Conservation (phyloP, 1,140 invertebrate species). For the Phortica variegata region DNA sequence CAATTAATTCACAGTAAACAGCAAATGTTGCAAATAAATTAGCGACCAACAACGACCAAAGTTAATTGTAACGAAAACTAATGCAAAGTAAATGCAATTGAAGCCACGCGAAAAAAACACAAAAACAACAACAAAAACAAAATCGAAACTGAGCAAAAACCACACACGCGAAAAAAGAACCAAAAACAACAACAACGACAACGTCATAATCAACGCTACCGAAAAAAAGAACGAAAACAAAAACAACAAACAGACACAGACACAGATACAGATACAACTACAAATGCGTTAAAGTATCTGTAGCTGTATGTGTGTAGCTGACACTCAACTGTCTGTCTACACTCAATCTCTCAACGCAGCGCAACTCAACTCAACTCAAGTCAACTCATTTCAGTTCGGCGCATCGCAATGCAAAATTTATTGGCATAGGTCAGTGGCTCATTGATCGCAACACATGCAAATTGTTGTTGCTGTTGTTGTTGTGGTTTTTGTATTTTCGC, state of each 20-base stretch:
- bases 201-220: slow-evolving; percentile 48
- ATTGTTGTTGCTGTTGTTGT: slow-evolving; percentile 40
- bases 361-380: too few relatives aligned
- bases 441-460: slow-evolving; percentile 52
- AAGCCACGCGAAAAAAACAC: too few relatives aligned
- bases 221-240: slow-evolving; percentile 12
- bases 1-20: slow-evolving; percentile 54
- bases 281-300: background rate
- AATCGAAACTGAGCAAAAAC: slow-evolving; percentile 31
- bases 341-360: too few relatives aligned
- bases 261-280: slow-evolving; percentile 25
- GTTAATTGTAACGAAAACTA: slow-evolving; percentile 16
- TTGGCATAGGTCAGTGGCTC: slow-evolving; percentile 56
- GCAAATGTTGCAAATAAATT: slow-evolving; percentile 54
- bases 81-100: slow-evolving; percentile 21
- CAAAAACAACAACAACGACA: slow-evolving; percentile 7
- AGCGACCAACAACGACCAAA: slow-evolving; percentile 28
- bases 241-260: background rate
- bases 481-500: slow-evolving; percentile 38
- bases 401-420: slow-evolving; percentile 47
- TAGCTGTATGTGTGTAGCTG: background rate
- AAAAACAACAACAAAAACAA: slow-evolving; percentile 29
- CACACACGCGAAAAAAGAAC: slow-evolving; percentile 30
- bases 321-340: too few relatives aligned
- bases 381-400: background rate